Evolutionary conservation across 2,888 invertebrate species (phyloP).

Genomic region (Tiliacea aurago): DNA sequence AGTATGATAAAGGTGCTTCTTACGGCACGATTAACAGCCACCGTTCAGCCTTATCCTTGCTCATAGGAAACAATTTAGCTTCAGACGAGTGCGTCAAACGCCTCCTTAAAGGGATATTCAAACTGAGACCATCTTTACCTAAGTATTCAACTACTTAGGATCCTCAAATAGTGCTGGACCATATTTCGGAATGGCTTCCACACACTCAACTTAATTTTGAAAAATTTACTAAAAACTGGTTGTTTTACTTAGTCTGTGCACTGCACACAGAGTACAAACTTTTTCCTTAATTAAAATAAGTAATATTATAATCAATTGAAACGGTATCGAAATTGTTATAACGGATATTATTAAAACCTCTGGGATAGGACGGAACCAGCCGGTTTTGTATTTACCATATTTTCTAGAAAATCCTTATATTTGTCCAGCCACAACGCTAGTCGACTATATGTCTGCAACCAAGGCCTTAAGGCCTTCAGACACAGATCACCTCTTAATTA

Average conservation of each 20-base stretch:
- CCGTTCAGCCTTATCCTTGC: constrained; percentile 15
- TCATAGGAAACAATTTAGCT: constrained; percentile 12
- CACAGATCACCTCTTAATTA: too few species aligned
- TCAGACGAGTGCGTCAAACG: constrained; percentile 17
- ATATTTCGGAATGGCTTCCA: neutral
- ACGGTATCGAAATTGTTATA: too few species aligned
- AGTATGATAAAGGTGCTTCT: too few species aligned
- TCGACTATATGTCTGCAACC: constrained; percentile 37
- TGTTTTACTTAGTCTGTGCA: neutral
- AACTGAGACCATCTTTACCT: too few species aligned
- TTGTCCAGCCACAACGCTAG: constrained; percentile 51
- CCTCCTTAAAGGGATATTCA: constrained; percentile 10
- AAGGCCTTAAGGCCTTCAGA: constrained; percentile 18
- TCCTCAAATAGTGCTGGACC: neutral
- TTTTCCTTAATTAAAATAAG: too few species aligned
- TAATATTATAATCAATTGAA: too few species aligned
- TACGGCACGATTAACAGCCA: constrained; percentile 28
- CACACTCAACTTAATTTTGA: constrained; percentile 7
- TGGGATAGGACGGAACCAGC: constrained; percentile 35
- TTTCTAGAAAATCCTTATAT: constrained; percentile 35
- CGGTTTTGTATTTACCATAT: constrained; percentile 49
- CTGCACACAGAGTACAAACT: too few species aligned
- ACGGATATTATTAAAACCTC: too few species aligned
- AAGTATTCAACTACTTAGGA: neutral
- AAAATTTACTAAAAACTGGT: constrained; percentile 34